Conservation (phyloP, 2,113 vertebrate species). For the Saguinus midas region DNA sequence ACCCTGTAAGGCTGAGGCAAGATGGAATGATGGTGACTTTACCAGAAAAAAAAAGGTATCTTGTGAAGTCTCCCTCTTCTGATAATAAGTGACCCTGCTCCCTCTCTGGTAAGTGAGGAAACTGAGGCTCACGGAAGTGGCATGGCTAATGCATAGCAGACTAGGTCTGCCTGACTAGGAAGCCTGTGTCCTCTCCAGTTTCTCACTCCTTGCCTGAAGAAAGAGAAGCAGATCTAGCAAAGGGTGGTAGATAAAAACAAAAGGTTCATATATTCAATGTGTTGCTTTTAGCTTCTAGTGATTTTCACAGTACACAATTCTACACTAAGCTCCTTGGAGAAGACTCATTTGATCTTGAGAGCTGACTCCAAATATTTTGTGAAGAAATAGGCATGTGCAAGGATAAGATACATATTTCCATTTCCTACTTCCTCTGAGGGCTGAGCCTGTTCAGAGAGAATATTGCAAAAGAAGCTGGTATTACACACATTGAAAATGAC, state of each 20-base stretch:
- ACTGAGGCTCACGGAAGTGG: neutral
- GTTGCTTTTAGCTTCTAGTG: neutral
- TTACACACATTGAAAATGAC: neutral
- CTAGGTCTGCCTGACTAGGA: rapidly evolving
- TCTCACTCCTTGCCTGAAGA: neutral
- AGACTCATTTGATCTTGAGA: neutral
- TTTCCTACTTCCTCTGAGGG: neutral
- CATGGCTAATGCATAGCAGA: neutral
- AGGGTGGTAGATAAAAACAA: neutral
- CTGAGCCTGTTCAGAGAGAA: neutral
- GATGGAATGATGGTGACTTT: neutral
- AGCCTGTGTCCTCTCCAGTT: neutral
- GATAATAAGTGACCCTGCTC: neutral
- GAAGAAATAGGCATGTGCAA: neutral
- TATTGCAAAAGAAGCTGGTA: neutral
- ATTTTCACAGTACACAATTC: neutral
- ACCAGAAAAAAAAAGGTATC: neutral
- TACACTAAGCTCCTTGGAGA: neutral
- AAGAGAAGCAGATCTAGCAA: neutral
- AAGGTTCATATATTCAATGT: neutral
- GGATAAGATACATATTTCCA: neutral
- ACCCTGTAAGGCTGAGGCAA: neutral
- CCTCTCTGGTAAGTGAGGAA: neutral
- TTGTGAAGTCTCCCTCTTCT: neutral
- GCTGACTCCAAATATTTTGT: neutral